Evolutionary conservation across 2,113 vertebrate species (phyloP).

Genomic region (Acinonyx jubatus): DNA sequence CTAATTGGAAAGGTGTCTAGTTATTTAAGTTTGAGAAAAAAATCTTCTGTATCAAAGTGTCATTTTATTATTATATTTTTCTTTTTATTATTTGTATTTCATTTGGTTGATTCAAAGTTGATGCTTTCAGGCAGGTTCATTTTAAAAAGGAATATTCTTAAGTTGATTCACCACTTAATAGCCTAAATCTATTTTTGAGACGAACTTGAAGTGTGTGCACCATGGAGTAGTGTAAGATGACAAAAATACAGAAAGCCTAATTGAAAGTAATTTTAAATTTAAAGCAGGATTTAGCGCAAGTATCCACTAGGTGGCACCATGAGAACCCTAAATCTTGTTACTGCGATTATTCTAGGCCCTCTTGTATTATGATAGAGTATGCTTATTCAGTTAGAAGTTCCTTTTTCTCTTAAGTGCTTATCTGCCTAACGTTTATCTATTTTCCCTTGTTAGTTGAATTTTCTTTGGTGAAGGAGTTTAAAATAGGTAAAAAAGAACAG

Average conservation of each 20-base stretch:
- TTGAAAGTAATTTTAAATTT: slow-evolving; percentile 35
- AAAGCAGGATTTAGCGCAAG: not conserved
- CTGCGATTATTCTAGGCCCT: not conserved
- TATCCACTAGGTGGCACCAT: slow-evolving; percentile 72
- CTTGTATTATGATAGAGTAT: not conserved
- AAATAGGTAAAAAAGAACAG: slow-evolving; percentile 13
- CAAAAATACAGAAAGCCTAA: slow-evolving; percentile 31
- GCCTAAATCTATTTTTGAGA: not conserved
- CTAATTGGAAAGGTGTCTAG: not conserved
- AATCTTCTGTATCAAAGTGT: not conserved
- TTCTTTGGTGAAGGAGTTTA: not conserved
- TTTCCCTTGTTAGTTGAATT: not conserved
- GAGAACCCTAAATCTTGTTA: not conserved
- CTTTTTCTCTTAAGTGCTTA: slow-evolving; percentile 38
- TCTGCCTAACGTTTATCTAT: not conserved
- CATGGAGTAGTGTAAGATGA: not conserved
- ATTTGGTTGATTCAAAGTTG: slow-evolving; percentile 39
- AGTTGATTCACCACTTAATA: not conserved
- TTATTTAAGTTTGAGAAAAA: slow-evolving; percentile 4
- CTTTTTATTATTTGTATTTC: slow-evolving; percentile 46
- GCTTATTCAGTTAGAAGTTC: slow-evolving; percentile 19
- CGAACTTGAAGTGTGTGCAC: not conserved
- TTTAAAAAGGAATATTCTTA: not conserved
- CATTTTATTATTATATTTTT: not conserved
- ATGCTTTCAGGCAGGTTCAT: not conserved